Base-by-base conservation (phyloP, 64 coral and sea anemone genomes). In the Dendrophyllia cribrosa region DNA sequence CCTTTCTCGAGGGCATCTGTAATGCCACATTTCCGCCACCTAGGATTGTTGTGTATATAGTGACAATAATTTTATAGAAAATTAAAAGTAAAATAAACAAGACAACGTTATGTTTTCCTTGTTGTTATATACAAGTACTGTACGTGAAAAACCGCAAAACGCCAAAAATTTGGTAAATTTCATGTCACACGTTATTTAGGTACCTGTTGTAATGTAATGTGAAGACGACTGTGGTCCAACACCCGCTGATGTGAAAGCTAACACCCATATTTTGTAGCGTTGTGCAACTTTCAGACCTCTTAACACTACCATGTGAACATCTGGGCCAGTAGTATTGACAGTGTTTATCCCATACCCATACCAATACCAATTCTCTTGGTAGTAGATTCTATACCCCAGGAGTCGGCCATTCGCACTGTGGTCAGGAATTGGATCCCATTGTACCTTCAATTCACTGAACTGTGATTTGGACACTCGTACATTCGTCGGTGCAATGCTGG, bases 391-490 rank as follows among this genome's bases (percentile, higher is more conserved):
- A 53, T 79, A 79, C 25, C 76, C 76, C 45, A 75, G 72, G 2
- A 79, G 10, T 59, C 55, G 12, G 21, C 76, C 76, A 53, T 79
- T 61, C 5, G 25, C 76, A 25, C n/a, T 43, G 8, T 79, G 3
- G 8, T 25, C 21, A 43, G 76, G 76, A 6, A 79, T 79, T 8
- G 76, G 76, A 79, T 60, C 24, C 76, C 76, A 79, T 7, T 61
- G 76, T 1, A 79, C 76, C 76, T 25, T 79, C 23, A 79, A n/a
- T 8, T 79, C 76, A 60, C 55, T 9, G 22, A 7, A 53, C 76
- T 79, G 19, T 12, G 34, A 13, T 4, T 60, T 79, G 10, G 21
- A 58, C n/a, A 58, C 5, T 25, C n/a, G 51, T 43, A 79, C n/a
- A 44, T 60, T 60, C 1, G 23, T 34, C 34, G 76, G 76, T 60